Conservation (phyloP, 2,888 invertebrate species). For the Enchytraeus crypticus region DNA sequence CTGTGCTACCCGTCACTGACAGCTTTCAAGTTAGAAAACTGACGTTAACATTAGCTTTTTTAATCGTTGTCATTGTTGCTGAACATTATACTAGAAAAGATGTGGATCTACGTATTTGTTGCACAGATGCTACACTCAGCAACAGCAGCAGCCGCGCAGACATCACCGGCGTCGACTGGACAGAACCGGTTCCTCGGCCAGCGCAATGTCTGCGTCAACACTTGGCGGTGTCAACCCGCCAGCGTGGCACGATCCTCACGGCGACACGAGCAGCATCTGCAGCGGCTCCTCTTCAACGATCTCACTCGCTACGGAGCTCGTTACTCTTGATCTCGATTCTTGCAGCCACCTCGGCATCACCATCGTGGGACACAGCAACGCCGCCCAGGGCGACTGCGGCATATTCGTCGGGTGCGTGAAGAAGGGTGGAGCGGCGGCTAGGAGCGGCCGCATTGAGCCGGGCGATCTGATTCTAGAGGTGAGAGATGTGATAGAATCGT, state of each 20-base stretch:
- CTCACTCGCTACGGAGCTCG: slow-evolving; percentile 15
- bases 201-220: background rate
- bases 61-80: too few species aligned
- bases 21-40: too few species aligned
- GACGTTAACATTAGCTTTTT: too few species aligned
- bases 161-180: background rate
- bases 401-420: slow-evolving; percentile 14
- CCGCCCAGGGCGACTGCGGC: slow-evolving; percentile 12
- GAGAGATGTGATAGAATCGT: too few species aligned
- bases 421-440: slow-evolving; percentile 13
- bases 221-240: background rate
- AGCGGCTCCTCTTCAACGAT: slow-evolving; percentile 7
- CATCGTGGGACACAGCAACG: slow-evolving; percentile 13
- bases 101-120: too few species aligned
- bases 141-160: background rate
- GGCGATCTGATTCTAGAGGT: slow-evolving; percentile 15
- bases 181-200: background rate
- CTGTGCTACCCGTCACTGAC: too few species aligned
- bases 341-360: slow-evolving; percentile 15
- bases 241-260: background rate
- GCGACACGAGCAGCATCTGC: slow-evolving; percentile 5
- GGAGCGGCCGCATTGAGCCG: slow-evolving; percentile 9
- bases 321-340: slow-evolving; percentile 6
- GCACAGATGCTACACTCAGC: background rate
- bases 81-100: too few species aligned